Evolutionary conservation across 1,140 invertebrate genomes (phyloP), one percentile per base, ranked within the genome.

Genomic region (Phocides pigmalion): DNA sequence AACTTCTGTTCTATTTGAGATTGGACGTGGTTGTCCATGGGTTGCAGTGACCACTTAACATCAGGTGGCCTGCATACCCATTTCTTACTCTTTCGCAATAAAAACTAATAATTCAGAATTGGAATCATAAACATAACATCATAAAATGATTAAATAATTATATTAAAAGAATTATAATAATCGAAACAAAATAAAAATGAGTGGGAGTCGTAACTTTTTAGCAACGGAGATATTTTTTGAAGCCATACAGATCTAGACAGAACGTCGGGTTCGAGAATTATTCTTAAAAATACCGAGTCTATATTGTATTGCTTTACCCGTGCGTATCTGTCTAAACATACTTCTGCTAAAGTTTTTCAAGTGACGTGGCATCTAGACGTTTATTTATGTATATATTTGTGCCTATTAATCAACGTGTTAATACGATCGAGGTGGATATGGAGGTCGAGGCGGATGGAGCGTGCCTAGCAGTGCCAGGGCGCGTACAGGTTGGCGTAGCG

Each of bases 401-500:
- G n/a, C n/a, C n/a, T n/a, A n/a, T n/a, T n/a, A n/a, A n/a, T n/a
- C n/a, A 28, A 28, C 5, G 9, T 3, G 2, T 28, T 8, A 28
- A 3, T 2, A 2, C 11, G 11, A 22, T 11, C 0, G 4, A 16
- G 14, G 9, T 17, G 5, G 2, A 9, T 20, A 19, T 11, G 0
- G 46, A 49, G 46, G 46, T 49, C 20, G 5, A 1, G n/a, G 12
- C 8, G 46, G 20, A 28, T 9, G 4, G 4, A 28, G 22, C 47
- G 28, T 12, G 28, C 16, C 9, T 80, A 90, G 65, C 84, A 89
- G 49, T 88, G 74, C 88, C 88, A 90, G 4, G 88, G 88, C 62
- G 87, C 85, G 76, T 88, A 90, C 58, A 90, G 72, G 73, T 90
- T 90, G 54, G 71, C 87, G 71, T 84, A 89, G 68, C 85, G 87